Percentiles rank a stretch among this genome's conserved stretches.
phyloP scores from a whole-genome alignment of 2,888 invertebrate species.

The Oligia strigilis region DNA sequence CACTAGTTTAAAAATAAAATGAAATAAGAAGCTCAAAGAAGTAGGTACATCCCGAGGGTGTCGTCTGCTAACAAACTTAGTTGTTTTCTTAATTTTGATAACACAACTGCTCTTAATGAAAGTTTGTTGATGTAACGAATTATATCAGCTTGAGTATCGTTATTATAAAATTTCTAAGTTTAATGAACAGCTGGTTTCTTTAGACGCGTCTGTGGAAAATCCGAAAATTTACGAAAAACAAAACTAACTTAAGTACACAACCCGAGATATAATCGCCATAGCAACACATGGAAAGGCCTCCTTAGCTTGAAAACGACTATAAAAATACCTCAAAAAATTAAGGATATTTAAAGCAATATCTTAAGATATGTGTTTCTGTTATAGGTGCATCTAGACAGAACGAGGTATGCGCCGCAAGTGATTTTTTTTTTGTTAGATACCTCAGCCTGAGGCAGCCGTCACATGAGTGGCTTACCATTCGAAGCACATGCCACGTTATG shows the following conservation, averaged over 20 bases:
- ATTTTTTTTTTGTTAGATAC: background rate
- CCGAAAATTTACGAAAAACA: background rate
- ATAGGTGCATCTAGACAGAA: background rate
- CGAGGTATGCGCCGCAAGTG: background rate
- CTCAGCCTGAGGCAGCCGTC: too few species aligned
- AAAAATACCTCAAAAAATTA: background rate
- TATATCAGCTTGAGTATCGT: conserved; percentile 42
- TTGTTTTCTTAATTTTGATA: conserved; percentile 61
- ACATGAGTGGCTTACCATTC: background rate
- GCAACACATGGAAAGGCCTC: background rate
- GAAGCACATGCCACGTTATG: background rate
- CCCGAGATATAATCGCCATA: background rate
- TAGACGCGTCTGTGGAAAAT: background rate
- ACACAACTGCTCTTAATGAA: conserved; percentile 54
- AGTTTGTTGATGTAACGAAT: conserved; percentile 57
- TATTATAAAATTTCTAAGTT: conserved; percentile 31
- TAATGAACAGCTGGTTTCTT: conserved; percentile 20
- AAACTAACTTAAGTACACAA: background rate
- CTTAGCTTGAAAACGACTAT: background rate
- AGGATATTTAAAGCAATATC: background rate
- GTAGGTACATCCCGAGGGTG: conserved; percentile 29
- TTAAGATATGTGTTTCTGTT: background rate
- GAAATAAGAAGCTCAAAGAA: conserved; percentile 17
- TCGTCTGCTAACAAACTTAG: conserved; percentile 38
- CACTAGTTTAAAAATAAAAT: conserved; percentile 11